Conservation (phyloP, 2,888 invertebrate species). For the Cosmia trapezina region DNA sequence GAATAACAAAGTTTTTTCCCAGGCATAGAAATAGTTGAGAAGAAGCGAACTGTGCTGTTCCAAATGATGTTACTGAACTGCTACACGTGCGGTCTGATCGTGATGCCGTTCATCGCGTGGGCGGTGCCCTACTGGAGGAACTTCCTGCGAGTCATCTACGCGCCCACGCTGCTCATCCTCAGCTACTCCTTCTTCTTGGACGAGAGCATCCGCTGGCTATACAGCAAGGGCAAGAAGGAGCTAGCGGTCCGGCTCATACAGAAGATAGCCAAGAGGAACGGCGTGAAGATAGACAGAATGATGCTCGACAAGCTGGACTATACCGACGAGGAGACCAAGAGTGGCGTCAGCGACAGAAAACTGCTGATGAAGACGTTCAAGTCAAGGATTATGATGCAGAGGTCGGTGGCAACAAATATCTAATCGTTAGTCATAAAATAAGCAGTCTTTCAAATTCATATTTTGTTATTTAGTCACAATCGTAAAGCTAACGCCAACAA, state of each 20-base stretch:
- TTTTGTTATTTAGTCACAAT: constrained; percentile 3
- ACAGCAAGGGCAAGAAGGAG: constrained; percentile 83
- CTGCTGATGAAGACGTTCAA: constrained; percentile 83
- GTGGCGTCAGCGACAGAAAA: constrained; percentile 75
- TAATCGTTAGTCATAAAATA: not conserved
- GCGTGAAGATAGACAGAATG: constrained; percentile 75
- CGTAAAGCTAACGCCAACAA: constrained; percentile 3
- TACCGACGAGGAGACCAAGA: constrained; percentile 74
- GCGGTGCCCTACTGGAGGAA: constrained; percentile 85
- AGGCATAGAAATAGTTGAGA: constrained; percentile 87
- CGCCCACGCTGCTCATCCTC: constrained; percentile 82
- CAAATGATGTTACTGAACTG: constrained; percentile 87
- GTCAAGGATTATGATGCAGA: constrained; percentile 84
- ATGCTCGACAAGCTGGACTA: constrained; percentile 80
- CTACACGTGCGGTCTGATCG: constrained; percentile 83
- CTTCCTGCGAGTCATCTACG: constrained; percentile 85
- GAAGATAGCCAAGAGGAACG: constrained; percentile 83
- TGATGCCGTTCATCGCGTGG: constrained; percentile 86
- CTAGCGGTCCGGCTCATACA: constrained; percentile 79
- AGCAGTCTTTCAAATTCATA: not conserved
- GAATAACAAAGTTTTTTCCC: constrained; percentile 22
- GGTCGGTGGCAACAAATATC: constrained; percentile 58
- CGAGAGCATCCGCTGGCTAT: constrained; percentile 87
- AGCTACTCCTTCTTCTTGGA: constrained; percentile 84
- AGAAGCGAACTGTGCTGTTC: constrained; percentile 81